Conservation (phyloP, 2,113 vertebrate species). For the Shinisaurus crocodilurus region DNA sequence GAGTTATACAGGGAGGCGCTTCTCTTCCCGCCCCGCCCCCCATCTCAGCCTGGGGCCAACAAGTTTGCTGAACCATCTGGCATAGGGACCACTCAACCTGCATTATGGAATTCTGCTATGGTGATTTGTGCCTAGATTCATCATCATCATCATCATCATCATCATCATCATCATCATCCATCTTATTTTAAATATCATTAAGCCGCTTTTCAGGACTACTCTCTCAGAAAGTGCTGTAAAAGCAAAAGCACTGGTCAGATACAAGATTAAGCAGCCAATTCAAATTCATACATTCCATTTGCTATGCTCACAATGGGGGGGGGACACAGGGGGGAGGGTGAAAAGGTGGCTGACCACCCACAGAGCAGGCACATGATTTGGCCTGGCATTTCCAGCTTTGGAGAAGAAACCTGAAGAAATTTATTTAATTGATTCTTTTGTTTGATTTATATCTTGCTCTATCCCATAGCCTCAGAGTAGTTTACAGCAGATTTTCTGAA, state of each 20-base stretch:
- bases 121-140: not conserved
- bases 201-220: no score
- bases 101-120: not conserved
- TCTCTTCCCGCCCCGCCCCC: not conserved
- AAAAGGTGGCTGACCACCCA: not conserved
- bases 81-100: not conserved
- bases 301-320: not conserved
- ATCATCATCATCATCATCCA: no score
- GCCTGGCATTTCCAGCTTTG: not conserved
- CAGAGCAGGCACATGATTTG: not conserved
- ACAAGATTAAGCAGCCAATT: no score
- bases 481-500: not conserved
- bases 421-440: not conserved
- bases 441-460: not conserved
- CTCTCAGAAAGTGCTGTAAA: no score
- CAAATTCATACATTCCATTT: no score
- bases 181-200: no score
- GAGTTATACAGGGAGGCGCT: not conserved
- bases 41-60: not conserved
- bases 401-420: not conserved
- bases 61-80: not conserved
- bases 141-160: no score
- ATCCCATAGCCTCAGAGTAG: not conserved
- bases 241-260: no score
- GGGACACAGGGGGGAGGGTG: no score